These are phyloP conservation scores for Tauraco hartlaubi DNA, from an alignment of 2,797 vertebrate genomes.

Conservation along the genomic window DNA sequence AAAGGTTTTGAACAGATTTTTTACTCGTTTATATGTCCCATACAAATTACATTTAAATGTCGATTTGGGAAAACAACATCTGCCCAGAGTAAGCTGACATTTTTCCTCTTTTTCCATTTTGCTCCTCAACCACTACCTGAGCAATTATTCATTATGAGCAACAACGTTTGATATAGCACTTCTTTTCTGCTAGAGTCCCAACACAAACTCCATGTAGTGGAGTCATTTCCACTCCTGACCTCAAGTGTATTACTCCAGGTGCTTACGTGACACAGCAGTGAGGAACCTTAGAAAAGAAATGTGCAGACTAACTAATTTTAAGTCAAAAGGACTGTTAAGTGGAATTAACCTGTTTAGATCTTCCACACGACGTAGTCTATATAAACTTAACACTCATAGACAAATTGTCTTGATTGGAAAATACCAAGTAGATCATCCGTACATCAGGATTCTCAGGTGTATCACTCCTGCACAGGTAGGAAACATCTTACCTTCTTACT, in stretches of 20 bases:
- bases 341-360: not conserved
- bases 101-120: constrained; percentile 30
- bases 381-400: not conserved
- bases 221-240: not conserved
- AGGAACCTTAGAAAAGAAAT: not conserved
- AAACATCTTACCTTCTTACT: not conserved
- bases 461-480: not conserved
- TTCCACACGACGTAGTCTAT: not conserved
- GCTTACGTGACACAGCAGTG: not conserved
- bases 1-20: constrained; percentile 35
- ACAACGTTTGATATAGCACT: not conserved
- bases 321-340: not conserved
- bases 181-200: not conserved
- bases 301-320: not conserved
- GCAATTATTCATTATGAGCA: not conserved
- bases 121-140: not conserved
- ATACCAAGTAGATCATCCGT: not conserved
- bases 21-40: not conserved
- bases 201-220: not conserved
- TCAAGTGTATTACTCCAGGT: not conserved
- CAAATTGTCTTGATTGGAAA: not conserved
- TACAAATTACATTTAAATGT: constrained; percentile 13
- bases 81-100: not conserved
- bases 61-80: not conserved
- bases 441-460: not conserved